A percentile compares a stretch with the other conserved stretches of the same genome.
phyloP scores from a whole-genome alignment of 2,888 invertebrate genomes.

The Amiota mariae region DNA sequence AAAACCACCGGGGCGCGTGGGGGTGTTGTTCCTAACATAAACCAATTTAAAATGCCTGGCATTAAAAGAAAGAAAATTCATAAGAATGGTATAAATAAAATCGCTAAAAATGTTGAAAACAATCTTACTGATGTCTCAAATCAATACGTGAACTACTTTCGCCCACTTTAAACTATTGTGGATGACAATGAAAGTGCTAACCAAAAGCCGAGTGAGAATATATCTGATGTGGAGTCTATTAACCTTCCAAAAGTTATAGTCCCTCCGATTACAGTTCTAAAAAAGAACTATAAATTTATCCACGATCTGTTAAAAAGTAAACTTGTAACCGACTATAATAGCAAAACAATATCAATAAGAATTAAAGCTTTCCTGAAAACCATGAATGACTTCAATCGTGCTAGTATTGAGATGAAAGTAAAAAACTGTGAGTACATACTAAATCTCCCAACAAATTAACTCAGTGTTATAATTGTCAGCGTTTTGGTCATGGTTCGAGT shows the following conservation, averaged over 20 bases:
- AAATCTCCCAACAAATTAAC: conserved; percentile 26
- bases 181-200: neutral
- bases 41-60: too few species aligned
- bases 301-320: neutral
- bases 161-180: neutral
- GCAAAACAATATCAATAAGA: neutral
- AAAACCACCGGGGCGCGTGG: neutral
- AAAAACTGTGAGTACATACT: too few species aligned
- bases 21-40: neutral
- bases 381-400: too few species aligned
- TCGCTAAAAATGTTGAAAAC: too few species aligned
- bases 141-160: neutral
- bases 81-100: too few species aligned
- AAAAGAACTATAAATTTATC: neutral
- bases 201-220: neutral
- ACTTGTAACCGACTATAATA: neutral
- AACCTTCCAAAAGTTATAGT: neutral
- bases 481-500: conserved; percentile 30
- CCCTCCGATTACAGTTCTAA: neutral
- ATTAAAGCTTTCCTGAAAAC: neutral
- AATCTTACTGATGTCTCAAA: neutral
- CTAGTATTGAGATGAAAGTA: too few species aligned
- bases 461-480: too few species aligned
- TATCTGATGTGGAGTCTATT: neutral
- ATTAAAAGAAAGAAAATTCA: too few species aligned